Percentiles rank a stretch among this genome's conserved stretches.
Conservation (phyloP, 2,888 invertebrate species). For the Drosophila eohydei region DNA sequence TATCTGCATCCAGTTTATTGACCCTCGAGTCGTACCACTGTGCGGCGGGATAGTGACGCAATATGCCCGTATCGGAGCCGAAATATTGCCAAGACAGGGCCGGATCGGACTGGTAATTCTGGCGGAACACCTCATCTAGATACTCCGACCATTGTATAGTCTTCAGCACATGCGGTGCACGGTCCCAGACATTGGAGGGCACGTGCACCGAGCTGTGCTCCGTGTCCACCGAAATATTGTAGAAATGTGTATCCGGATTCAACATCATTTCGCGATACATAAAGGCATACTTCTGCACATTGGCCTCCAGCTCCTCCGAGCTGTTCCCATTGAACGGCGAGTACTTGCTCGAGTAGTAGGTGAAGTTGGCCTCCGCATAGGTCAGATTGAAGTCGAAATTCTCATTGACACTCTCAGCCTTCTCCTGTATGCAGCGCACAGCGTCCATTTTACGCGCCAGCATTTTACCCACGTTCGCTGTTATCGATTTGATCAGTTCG, state of each 20-base stretch:
- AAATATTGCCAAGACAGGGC: slow-evolving; percentile 99
- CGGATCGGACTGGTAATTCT: slow-evolving; percentile 95
- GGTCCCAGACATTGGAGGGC: slow-evolving; percentile 96
- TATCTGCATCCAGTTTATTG: slow-evolving; percentile 87
- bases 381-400: slow-evolving; percentile 86
- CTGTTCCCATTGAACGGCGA: slow-evolving; percentile 86
- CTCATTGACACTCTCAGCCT: slow-evolving; percentile 90
- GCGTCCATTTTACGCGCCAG: slow-evolving; percentile 95
- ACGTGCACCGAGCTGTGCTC: slow-evolving; percentile 95
- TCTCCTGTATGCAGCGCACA: slow-evolving; percentile 92
- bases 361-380: slow-evolving; percentile 80
- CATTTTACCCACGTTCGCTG: slow-evolving; percentile 93
- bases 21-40: slow-evolving; percentile 87
- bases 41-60: slow-evolving; percentile 95
- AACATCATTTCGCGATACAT: slow-evolving; percentile 87
- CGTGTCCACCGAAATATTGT: slow-evolving; percentile 92
- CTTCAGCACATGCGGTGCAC: slow-evolving; percentile 88
- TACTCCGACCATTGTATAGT: slow-evolving; percentile 96
- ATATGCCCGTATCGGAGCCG: slow-evolving; percentile 96
- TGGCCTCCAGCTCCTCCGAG: slow-evolving; percentile 72
- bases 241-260: slow-evolving; percentile 92
- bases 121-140: slow-evolving; percentile 92
- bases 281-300: slow-evolving; percentile 73
- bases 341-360: slow-evolving; percentile 93
- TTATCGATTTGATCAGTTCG: slow-evolving; percentile 91